Conservation (phyloP, 2,888 invertebrate genomes). For the Leptopilina myrica region DNA sequence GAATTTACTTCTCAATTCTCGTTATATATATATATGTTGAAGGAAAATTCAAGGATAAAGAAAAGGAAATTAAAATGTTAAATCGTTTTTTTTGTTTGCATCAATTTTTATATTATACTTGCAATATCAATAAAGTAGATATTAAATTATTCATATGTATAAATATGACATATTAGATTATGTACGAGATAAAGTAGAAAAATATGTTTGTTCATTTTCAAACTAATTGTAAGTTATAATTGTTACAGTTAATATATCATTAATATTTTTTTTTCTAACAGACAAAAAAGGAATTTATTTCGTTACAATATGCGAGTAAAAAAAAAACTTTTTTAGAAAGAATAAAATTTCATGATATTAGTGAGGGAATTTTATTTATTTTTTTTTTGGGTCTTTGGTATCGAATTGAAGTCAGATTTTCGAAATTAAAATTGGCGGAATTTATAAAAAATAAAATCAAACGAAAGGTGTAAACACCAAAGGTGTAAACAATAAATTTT, state of each 20-base stretch:
- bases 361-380: no score
- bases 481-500: no score
- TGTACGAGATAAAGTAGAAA: background rate
- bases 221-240: constrained; percentile 15
- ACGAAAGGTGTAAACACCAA: no score
- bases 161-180: background rate
- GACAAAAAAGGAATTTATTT: no score
- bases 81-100: background rate
- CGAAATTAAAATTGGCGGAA: no score
- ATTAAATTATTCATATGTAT: constrained; percentile 10
- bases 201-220: background rate
- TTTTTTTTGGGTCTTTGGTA: no score
- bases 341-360: no score
- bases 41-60: constrained; percentile 19
- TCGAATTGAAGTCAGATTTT: no score
- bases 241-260: background rate
- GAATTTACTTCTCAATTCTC: constrained; percentile 11
- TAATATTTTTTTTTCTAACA: no score
- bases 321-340: no score
- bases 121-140: background rate
- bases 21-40: background rate
- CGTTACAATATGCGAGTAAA: no score
- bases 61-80: constrained; percentile 27
- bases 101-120: background rate
- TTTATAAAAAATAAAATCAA: no score